Evolutionary conservation across 2,888 invertebrate genomes (phyloP), one percentile per base, ranked within the genome.

Genomic region (Patella depressa): DNA sequence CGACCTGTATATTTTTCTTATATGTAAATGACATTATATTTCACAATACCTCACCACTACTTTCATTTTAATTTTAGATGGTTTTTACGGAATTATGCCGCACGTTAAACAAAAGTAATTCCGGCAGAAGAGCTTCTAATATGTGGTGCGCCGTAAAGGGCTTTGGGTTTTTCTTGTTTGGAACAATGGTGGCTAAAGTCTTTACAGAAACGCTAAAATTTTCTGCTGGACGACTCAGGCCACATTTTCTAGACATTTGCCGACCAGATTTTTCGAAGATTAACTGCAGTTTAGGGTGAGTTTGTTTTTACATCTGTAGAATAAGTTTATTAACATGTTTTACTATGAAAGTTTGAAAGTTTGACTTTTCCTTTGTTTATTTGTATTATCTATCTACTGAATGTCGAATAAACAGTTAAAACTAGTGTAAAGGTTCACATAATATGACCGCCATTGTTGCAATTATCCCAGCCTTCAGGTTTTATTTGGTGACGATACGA

Each of bases 161-260:
- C 4, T 82, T 80, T 54, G 75, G 75, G 3, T 76, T 83, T 71
- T 97, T 97, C 91, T 95, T 95, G 29, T 97, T 97, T 91, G 98
- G 97, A 0, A 95, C 96, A 72, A 95, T 95, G 72, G 94, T 95
- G 85, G 95, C 95, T 84, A 96, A 96, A 90, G 93, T 97, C 72
- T 94, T 96, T 83, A 98, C 97, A 1, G 98, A 98, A 91, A 94
- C 97, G 82, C 96, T 96, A 83, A 98, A 99, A 92, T 98, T 97
- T 91, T 95, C 95, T n/a, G 95, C 98, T 82, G 98, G 98, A 59
- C 94, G 98, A 78, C 93, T 98, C 84, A 93, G 99, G 86, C 99
- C 99, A 59, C 98, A 99, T 92, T 99, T 98, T 93, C 94, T 97
- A 89, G 94, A 94, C 85, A 95, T 98, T 0, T 99, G 99, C 89